Base-by-base conservation (phyloP, 2,888 invertebrate genomes). In the Nephrotoma guestfalica region DNA sequence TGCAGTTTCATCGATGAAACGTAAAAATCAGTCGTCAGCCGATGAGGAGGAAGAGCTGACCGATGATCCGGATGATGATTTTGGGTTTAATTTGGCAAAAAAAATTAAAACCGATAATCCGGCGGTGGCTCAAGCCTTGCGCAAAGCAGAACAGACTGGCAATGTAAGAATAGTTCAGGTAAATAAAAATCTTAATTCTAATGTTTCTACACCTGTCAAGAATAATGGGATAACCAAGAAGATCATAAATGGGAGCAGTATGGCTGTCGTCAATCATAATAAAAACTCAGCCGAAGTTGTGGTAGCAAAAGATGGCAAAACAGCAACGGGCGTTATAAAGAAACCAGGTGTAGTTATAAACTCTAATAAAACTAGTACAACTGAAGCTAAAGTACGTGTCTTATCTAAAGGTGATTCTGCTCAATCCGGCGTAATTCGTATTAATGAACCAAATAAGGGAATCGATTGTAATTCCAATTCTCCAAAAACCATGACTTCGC, bases 351-450 rank as follows among this genome's bases (percentile, higher is more conserved):
- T 86, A 40, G 40, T 47, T 40, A 18, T 86, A 45, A 86, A 18
- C 47, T 47, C 43, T 57, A 57, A 15, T 30, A 83, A 71, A 41
- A 41, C 18, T 30, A 84, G 47, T 85, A 15, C 41, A 45, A 86
- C 47, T 84, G 91, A 91, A 88, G 90, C 91, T 87, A 90, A 90
- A 87, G 89, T 92, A 87, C 90, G 91, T n/a, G 89, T 91, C 88
- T 88, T 92, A 86, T 88, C 91, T 42, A 90, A 90, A 87, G 89
- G 90, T 51, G 92, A 91, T 87, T 89, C 90, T 87, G 88, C 88
- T 30, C 89, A 88, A 87, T 90, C 91, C 47, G 92, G 92, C 18
- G 90, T 92, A 41, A 90, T 91, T 42, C 90, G 92, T 9, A 88
- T 90, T 87, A 85, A 43, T 41, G 71, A 42, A 18, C 45, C 51